A percentile compares a stretch with the other conserved stretches of the same genome.
These are phyloP conservation scores for Conopomorpha cramerella DNA, from an alignment of 1,140 invertebrate species.

Conservation along the genomic window DNA sequence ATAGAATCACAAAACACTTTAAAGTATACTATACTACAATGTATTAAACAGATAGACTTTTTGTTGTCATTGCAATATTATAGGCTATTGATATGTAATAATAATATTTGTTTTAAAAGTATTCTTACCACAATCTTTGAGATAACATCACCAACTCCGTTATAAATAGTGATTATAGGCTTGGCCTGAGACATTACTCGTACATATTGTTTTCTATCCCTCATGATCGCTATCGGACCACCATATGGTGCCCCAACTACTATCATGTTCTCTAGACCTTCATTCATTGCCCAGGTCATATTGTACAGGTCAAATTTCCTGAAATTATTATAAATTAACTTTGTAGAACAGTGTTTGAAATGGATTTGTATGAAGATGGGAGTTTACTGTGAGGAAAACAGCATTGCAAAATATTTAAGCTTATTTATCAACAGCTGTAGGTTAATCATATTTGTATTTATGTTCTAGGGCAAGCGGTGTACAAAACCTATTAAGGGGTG, in stretches of 20 bases:
- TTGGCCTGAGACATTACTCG: conserved; percentile 74
- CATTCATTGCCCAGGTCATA: conserved; percentile 81
- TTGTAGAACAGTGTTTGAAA: neutral
- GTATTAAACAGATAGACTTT: too few species aligned
- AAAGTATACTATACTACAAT: too few species aligned
- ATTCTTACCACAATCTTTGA: conserved; percentile 83
- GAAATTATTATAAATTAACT: conserved; percentile 18
- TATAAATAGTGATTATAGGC: conserved; percentile 86
- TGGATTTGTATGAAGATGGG: too few species aligned
- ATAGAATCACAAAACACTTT: too few species aligned
- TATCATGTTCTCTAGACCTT: conserved; percentile 80
- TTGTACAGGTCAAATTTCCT: conserved; percentile 92
- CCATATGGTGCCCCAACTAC: conserved; percentile 84
- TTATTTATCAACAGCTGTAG: too few species aligned
- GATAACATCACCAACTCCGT: conserved; percentile 80
- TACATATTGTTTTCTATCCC: conserved; percentile 80
- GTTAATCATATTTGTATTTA: too few species aligned
- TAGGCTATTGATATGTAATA: too few species aligned
- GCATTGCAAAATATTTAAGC: too few species aligned
- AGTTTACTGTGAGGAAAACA: too few species aligned
- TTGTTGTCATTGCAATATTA: too few species aligned
- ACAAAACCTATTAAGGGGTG: neutral
- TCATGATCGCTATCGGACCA: conserved; percentile 84
- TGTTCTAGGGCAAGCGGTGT: too few species aligned
- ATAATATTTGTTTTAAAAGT: too few species aligned